Conservation (phyloP, 2,797 vertebrate species). For the Ceyx erithaca region DNA sequence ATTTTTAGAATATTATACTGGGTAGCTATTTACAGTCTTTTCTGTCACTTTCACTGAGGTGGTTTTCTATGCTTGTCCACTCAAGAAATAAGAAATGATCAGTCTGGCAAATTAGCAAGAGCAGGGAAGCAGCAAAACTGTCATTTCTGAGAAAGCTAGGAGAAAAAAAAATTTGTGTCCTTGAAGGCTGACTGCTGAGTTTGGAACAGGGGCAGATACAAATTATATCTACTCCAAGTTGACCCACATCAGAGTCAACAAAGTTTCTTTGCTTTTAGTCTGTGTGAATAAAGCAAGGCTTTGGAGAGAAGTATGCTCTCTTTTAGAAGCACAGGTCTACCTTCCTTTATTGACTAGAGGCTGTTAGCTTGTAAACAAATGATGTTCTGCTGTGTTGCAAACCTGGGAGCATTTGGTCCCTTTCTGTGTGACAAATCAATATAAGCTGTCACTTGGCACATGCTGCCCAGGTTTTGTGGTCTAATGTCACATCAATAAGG, state of each 20-base stretch:
- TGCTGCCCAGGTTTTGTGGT: not conserved
- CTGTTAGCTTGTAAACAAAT: not conserved
- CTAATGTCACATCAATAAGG: not conserved
- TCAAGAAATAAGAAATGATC: not conserved
- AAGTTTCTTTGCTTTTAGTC: not conserved
- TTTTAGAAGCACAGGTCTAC: not conserved
- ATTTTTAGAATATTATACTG: not conserved
- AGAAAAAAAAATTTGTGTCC: not conserved
- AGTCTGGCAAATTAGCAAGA: not conserved
- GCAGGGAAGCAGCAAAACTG: not conserved
- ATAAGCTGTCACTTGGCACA: not conserved
- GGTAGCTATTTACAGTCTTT: not conserved
- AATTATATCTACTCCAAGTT: not conserved
- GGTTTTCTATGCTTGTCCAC: not conserved
- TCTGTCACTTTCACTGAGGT: not conserved
- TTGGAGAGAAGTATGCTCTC: not conserved
- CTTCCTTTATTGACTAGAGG: not conserved
- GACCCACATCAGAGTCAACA: not conserved
- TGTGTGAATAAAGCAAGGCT: not conserved
- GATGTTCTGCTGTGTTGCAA: not conserved
- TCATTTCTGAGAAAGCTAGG: slow-evolving; percentile 7
- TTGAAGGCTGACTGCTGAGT: not conserved
- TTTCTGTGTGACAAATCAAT: not conserved
- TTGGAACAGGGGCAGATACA: not conserved
- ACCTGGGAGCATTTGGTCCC: not conserved